Evolutionary conservation across 2,888 invertebrate species (phyloP).

Genomic region (Antheraea yamamai): DNA sequence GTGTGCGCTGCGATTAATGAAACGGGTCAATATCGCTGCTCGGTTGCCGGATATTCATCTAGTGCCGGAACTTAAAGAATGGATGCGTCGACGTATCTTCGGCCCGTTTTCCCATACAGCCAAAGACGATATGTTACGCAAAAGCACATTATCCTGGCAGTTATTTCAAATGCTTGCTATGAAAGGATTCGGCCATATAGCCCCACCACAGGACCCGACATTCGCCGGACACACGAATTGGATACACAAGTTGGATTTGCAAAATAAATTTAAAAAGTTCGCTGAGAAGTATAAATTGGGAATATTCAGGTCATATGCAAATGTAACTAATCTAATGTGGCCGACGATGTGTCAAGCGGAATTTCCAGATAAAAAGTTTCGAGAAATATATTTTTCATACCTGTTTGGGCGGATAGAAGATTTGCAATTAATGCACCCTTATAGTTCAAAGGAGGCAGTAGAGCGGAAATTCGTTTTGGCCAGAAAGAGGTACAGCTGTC

Average conservation of each 20-base stretch:
- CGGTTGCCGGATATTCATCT: conserved; percentile 65
- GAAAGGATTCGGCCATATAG: conserved; percentile 53
- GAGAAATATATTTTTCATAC: conserved; percentile 72
- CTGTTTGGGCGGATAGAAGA: conserved; percentile 53
- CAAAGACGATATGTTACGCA: conserved; percentile 43
- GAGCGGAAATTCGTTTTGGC: conserved; percentile 44
- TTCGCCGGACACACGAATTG: conserved; percentile 54
- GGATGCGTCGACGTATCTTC: conserved; percentile 68
- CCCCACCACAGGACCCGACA: conserved; percentile 43
- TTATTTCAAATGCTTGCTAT: conserved; percentile 45
- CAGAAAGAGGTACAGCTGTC: conserved; percentile 54
- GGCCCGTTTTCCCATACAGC: conserved; percentile 49
- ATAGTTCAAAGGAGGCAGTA: conserved; percentile 45
- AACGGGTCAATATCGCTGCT: conserved; percentile 60
- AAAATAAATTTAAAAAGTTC: conserved; percentile 53
- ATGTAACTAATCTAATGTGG: conserved; percentile 64
- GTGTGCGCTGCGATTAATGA: conserved; percentile 60
- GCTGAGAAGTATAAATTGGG: conserved; percentile 49
- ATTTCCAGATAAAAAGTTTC: conserved; percentile 68
- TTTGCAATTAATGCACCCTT: conserved; percentile 61
- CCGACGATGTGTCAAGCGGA: conserved; percentile 67
- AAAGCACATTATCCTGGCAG: conserved; percentile 56
- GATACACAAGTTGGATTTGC: conserved; percentile 56
- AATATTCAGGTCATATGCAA: conserved; percentile 56
- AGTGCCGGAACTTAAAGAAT: conserved; percentile 66